Evolutionary conservation across 1,140 invertebrate genomes (phyloP).

Genomic region (Drosophila mayri): DNA sequence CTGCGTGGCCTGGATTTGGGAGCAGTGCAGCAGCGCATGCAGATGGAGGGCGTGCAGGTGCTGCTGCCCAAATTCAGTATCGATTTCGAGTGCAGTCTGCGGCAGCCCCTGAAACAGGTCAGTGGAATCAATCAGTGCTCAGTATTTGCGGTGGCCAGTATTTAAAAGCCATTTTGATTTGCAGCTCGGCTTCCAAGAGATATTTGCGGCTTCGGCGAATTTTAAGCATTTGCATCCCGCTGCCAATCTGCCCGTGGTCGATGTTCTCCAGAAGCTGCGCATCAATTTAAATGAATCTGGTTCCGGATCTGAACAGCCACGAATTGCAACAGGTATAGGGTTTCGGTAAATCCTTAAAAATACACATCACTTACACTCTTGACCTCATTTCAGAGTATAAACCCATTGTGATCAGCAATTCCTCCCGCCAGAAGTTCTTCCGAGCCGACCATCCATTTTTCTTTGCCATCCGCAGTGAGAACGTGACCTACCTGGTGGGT

Average conservation of each 20-base stretch:
- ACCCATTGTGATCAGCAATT: conserved; percentile 82
- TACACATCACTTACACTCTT: neutral
- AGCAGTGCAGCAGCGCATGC: conserved; percentile 65
- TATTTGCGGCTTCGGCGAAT: conserved; percentile 66
- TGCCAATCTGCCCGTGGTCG: conserved; percentile 52
- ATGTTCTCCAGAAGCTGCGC: conserved; percentile 73
- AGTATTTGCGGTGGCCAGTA: neutral
- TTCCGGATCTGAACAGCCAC: conserved; percentile 51
- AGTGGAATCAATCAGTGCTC: conserved; percentile 4
- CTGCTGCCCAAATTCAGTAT: conserved; percentile 90
- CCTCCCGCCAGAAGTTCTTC: conserved; percentile 79
- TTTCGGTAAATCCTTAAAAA: neutral
- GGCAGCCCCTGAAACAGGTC: conserved; percentile 68
- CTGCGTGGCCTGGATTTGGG: conserved; percentile 84
- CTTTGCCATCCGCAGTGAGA: conserved; percentile 76
- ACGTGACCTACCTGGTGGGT: conserved; percentile 72
- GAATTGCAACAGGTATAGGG: conserved; percentile 49
- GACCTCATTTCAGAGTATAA: conserved; percentile 61
- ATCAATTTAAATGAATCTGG: conserved; percentile 76
- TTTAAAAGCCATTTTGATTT: neutral
- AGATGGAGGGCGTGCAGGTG: conserved; percentile 85
- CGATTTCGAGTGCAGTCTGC: conserved; percentile 85
- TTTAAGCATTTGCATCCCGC: conserved; percentile 72
- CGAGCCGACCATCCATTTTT: conserved; percentile 82
- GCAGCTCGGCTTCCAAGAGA: conserved; percentile 65